phyloP scores from a whole-genome alignment of 2,797 vertebrate genomes.

The Chelon auratus region DNA sequence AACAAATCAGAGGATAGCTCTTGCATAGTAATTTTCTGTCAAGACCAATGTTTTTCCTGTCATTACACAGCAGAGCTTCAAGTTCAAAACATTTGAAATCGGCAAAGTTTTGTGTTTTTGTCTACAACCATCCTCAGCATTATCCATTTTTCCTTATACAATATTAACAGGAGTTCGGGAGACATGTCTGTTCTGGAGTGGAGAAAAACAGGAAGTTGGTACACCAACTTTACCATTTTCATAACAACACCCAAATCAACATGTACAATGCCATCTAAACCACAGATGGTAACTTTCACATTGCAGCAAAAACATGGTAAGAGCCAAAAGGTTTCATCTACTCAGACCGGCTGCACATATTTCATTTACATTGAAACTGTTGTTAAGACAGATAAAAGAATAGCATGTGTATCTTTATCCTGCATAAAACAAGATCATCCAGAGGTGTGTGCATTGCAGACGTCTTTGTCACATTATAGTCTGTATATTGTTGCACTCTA shows the following conservation, averaged over 20 bases:
- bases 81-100: no score
- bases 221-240: slow-evolving; percentile 39
- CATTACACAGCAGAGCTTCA: no score
- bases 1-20: neutral
- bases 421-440: neutral
- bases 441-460: neutral
- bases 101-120: no score
- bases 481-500: slow-evolving; percentile 8
- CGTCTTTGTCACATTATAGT: neutral
- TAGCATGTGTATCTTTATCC: slow-evolving; percentile 2
- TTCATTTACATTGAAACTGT: neutral
- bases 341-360: no score
- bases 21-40: neutral
- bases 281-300: neutral
- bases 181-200: slow-evolving; percentile 21
- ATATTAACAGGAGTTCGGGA: neutral
- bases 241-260: slow-evolving; percentile 35
- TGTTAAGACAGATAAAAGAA: slow-evolving; percentile 1
- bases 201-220: slow-evolving; percentile 67
- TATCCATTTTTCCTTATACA: neutral
- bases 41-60: neutral
- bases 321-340: slow-evolving; percentile 5
- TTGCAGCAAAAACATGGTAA: neutral
- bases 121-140: no score
- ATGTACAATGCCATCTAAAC: neutral